Evolutionary conservation across 2,888 invertebrate species (phyloP).

Genomic region (Brenthis daphne): DNA sequence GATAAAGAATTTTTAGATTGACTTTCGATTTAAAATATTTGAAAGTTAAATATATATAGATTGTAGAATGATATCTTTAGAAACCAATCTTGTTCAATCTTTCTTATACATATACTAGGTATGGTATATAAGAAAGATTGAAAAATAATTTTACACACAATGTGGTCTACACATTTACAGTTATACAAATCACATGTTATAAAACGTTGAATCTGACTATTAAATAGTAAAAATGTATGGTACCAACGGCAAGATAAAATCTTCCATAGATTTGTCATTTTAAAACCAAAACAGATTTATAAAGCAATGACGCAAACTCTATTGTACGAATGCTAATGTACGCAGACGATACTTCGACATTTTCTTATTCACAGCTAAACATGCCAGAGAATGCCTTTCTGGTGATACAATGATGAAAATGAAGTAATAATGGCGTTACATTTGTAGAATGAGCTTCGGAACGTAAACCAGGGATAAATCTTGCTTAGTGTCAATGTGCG

Average conservation of each 20-base stretch:
- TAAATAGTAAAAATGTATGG: no score
- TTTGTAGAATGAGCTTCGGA: constrained; percentile 32
- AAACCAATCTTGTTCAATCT: no score
- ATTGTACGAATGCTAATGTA: constrained; percentile 33
- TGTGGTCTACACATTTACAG: no score
- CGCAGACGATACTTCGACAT: constrained; percentile 28
- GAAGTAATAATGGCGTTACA: constrained; percentile 38
- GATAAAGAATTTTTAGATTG: background rate
- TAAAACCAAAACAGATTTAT: constrained; percentile 27
- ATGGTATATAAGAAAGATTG: no score
- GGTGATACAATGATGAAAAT: constrained; percentile 33
- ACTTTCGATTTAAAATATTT: background rate
- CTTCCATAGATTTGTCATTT: constrained; percentile 22
- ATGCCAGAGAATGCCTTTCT: constrained; percentile 24
- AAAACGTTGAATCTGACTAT: no score
- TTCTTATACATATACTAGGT: no score
- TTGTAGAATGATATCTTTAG: no score
- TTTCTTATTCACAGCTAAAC: constrained; percentile 25
- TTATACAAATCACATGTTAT: no score
- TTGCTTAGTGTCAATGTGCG: constrained; percentile 25
- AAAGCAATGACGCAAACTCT: constrained; percentile 27
- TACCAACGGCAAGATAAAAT: background rate
- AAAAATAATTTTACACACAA: no score
- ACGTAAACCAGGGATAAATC: constrained; percentile 32
- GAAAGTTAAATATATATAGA: no score